Evolutionary conservation across 2,888 invertebrate species (phyloP).

Genomic region (Amphiduros pacificus): DNA sequence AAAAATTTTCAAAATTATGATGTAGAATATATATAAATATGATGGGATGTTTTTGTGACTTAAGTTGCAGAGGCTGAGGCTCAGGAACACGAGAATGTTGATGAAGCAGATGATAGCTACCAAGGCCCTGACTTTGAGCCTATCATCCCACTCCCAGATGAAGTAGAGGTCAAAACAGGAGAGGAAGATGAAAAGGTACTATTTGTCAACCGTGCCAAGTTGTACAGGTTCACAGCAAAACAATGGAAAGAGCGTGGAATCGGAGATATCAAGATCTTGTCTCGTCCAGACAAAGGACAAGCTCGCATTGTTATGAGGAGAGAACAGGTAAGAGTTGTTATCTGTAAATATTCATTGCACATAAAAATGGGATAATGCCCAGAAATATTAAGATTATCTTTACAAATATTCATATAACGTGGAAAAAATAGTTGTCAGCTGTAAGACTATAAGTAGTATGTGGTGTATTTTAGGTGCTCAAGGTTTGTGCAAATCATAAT

Average conservation of each 20-base stretch:
- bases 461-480: conserved; percentile 66
- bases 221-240: conserved; percentile 74
- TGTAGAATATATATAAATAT: no score
- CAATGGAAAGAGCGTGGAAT: conserved; percentile 91
- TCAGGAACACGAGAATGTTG: conserved; percentile 9
- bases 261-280: conserved; percentile 80
- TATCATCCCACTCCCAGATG: conserved; percentile 77
- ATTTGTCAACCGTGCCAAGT: conserved; percentile 76
- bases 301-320: conserved; percentile 79
- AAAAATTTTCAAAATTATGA: no score
- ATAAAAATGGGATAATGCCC: no score
- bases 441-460: no score
- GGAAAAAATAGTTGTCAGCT: no score
- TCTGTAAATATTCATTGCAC: no score
- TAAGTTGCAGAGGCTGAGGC: conserved; percentile 13
- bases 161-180: conserved; percentile 80
- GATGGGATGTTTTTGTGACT: no score
- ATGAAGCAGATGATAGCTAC: conserved; percentile 19
- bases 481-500: conserved; percentile 86
- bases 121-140: conserved; percentile 68
- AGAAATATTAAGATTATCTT: no score
- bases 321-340: conserved; percentile 62
- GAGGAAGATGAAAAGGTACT: conserved; percentile 83
- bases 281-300: conserved; percentile 32
- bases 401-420: no score